A percentile compares a stretch with the other conserved stretches of the same genome.
These are phyloP conservation scores for Whitmania pigra DNA, from an alignment of 1,140 invertebrate species.

Conservation along the genomic window DNA sequence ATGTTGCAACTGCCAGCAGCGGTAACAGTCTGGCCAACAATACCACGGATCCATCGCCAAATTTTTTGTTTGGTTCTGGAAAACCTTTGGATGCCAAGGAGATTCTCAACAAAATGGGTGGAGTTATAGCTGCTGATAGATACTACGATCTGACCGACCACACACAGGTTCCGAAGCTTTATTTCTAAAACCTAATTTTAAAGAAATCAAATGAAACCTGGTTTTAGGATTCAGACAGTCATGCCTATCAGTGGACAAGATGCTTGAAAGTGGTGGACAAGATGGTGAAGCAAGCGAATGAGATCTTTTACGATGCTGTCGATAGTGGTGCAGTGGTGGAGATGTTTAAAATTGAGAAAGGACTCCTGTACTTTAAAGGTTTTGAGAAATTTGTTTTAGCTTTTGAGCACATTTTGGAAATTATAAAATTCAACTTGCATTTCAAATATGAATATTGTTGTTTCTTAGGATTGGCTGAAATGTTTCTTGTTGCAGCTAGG, in stretches of 20 bases:
- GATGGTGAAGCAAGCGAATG: slow-evolving; percentile 47
- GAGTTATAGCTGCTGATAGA: too few relatives aligned
- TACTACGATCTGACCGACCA: too few relatives aligned
- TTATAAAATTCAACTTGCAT: too few relatives aligned
- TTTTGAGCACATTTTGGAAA: too few relatives aligned
- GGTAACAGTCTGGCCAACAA: neutral
- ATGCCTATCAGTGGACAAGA: slow-evolving; percentile 50
- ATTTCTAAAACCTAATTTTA: neutral
- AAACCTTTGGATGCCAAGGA: too few relatives aligned
- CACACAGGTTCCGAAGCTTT: neutral
- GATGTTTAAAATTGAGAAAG: slow-evolving; percentile 48
- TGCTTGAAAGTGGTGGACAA: slow-evolving; percentile 49
- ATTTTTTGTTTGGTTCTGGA: neutral
- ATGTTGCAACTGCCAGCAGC: neutral
- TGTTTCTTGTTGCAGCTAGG: too few relatives aligned
- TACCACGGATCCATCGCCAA: neutral
- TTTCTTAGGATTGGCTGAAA: too few relatives aligned
- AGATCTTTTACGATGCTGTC: slow-evolving; percentile 42
- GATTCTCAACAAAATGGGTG: too few relatives aligned
- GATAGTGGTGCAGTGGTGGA: slow-evolving; percentile 39
- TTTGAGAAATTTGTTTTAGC: neutral
- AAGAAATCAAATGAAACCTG: neutral
- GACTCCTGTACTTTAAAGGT: slow-evolving; percentile 48
- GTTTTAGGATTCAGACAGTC: slow-evolving; percentile 37
- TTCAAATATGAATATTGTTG: neutral